phyloP scores from a whole-genome alignment of 2,113 vertebrate species.

The Drymodes brunneopygia region DNA sequence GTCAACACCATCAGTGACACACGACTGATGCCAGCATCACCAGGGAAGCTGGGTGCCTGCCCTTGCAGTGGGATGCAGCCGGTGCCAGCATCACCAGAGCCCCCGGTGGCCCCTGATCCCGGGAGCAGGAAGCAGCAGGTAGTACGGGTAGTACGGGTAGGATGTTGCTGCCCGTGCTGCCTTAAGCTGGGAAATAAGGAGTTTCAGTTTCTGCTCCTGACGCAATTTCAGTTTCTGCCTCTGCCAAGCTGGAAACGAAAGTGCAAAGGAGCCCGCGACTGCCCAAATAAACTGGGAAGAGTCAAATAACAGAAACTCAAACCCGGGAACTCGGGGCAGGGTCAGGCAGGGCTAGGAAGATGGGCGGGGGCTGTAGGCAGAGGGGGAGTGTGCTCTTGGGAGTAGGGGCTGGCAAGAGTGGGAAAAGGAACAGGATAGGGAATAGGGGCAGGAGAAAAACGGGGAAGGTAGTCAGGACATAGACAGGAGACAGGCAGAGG shows the following conservation, averaged over 20 bases:
- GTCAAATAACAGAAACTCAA: not conserved
- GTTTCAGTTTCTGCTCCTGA: not conserved
- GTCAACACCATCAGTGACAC: not conserved
- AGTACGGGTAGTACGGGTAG: rapidly evolving
- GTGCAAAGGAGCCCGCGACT: not conserved
- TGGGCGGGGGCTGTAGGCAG: not conserved
- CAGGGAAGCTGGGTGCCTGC: not conserved
- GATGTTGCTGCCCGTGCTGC: not conserved
- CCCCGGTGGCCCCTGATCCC: not conserved
- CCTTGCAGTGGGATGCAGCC: not conserved
- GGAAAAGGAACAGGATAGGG: not conserved
- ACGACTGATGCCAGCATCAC: not conserved
- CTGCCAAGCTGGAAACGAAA: not conserved
- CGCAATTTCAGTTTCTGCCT: not conserved
- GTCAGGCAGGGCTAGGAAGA: not conserved
- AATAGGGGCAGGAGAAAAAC: not conserved
- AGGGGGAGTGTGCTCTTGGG: not conserved
- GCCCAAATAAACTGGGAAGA: not conserved
- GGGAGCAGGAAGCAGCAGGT: not conserved
- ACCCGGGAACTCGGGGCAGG: not conserved
- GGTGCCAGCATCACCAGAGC: not conserved
- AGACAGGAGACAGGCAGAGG: not conserved
- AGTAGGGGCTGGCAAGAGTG: not conserved
- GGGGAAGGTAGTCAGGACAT: not conserved
- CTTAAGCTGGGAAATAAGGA: not conserved